A percentile compares a stretch with the other conserved stretches of the same genome.
phyloP scores from a whole-genome alignment of 2,113 vertebrate species.

The Beaufortia kweichowensis region DNA sequence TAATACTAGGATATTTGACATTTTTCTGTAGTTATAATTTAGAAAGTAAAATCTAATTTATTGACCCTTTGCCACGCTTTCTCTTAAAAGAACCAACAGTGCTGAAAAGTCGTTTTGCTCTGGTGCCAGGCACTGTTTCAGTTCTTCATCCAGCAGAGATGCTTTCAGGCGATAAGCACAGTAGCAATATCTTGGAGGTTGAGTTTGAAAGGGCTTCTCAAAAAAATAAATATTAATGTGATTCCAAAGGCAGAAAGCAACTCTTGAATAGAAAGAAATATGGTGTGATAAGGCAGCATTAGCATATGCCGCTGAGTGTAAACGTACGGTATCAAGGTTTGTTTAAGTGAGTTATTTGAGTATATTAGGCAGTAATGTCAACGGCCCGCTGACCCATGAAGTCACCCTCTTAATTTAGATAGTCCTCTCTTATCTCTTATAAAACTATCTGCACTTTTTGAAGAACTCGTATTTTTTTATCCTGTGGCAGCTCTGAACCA shows the following conservation, averaged over 20 bases:
- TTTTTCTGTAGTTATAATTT: conserved; percentile 4
- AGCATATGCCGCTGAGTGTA: conserved; percentile 53
- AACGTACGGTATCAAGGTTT: conserved; percentile 49
- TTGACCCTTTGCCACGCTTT: conserved; percentile 13
- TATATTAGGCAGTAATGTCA: conserved; percentile 45
- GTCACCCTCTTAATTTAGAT: conserved; percentile 32
- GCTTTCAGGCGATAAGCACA: conserved; percentile 59
- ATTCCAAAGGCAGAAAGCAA: conserved; percentile 59
- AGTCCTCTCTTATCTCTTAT: conserved; percentile 29
- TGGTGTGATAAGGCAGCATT: conserved; percentile 57
- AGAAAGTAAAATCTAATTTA: conserved; percentile 59
- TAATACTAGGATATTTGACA: not conserved
- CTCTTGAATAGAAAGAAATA: conserved; percentile 60
- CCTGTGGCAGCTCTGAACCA: conserved; percentile 10
- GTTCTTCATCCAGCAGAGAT: conserved; percentile 64
- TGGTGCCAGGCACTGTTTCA: conserved; percentile 63
- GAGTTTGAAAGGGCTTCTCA: conserved; percentile 62
- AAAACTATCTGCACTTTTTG: not conserved
- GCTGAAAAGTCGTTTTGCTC: conserved; percentile 64
- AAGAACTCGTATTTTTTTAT: conserved; percentile 9
- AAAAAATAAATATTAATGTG: conserved; percentile 62
- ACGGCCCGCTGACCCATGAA: conserved; percentile 32
- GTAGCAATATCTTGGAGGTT: conserved; percentile 66
- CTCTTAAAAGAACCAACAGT: conserved; percentile 50
- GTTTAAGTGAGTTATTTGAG: conserved; percentile 50